These are phyloP conservation scores for Heteromurus nitidus DNA, from an alignment of 2,888 invertebrate genomes.

Conservation along the genomic window DNA sequence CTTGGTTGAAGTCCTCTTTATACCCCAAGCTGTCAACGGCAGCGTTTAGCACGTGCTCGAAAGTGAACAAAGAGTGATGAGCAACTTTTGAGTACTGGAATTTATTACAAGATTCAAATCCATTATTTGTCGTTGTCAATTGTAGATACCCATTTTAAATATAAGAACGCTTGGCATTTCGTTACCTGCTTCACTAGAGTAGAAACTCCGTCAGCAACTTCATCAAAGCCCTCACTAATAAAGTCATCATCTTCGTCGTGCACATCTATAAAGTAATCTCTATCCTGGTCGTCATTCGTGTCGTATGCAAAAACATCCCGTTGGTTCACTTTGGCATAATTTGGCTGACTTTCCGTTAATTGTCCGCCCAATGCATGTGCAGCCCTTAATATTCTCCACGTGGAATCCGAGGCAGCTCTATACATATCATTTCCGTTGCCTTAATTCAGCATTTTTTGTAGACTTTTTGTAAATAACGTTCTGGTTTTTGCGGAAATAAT, in stretches of 20 bases:
- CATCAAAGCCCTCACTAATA: not conserved
- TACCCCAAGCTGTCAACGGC: slow-evolving; percentile 10
- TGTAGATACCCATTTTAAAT: no score
- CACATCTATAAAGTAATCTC: slow-evolving; percentile 39
- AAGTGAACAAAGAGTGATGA: slow-evolving; percentile 7
- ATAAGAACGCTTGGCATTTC: no score
- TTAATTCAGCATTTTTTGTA: not conserved
- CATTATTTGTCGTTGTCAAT: no score
- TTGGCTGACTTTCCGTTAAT: not conserved
- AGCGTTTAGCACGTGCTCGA: slow-evolving; percentile 25
- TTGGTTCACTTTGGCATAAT: not conserved
- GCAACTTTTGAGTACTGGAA: slow-evolving; percentile 11
- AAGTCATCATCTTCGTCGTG: slow-evolving; percentile 16
- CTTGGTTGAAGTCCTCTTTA: not conserved
- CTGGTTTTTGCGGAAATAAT: no score
- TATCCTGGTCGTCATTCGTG: not conserved
- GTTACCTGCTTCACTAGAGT: not conserved
- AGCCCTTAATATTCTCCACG: slow-evolving; percentile 20
- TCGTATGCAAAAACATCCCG: slow-evolving; percentile 27
- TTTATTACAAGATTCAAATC: not conserved
- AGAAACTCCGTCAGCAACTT: slow-evolving; percentile 3
- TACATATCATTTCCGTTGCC: no score
- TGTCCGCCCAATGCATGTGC: not conserved
- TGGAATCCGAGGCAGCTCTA: slow-evolving; percentile 36
- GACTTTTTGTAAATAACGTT: not conserved